Base-by-base conservation (phyloP, 1,140 invertebrate genomes). In the Diuraphis noxia region DNA sequence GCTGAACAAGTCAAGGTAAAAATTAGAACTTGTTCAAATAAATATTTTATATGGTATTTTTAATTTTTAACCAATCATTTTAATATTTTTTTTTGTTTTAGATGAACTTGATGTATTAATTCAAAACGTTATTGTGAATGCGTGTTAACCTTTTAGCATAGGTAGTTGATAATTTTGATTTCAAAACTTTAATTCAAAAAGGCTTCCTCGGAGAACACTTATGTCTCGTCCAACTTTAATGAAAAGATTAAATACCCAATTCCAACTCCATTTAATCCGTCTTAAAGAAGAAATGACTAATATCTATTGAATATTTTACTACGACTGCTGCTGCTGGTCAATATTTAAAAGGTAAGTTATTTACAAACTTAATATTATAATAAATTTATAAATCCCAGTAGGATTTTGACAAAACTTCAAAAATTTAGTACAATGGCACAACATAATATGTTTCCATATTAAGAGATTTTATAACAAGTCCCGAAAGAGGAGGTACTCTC, bases 131-230 rank as follows among this genome's bases (percentile, higher is more conserved):
- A 85, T 85, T 85, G 41, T 85, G 9, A 85, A 46, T 85, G 41
- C 9, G 10, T 17, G 82, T 85, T 34, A 46, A 34, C 41, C 82
- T 3, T 85, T 46, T 85, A 85, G 82, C 46, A 46, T 85, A 34
- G 41, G 46, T 19, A 34, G 41, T 85, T 19, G 82, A 85, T 46
- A 41, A 85, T 46, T n/a, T 3, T 19, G 82, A 85, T 85, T 85
- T 85, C 21, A 85, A 85, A 85, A 85, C 82, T 85, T 6, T 85
- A 85, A 85, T 85, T 46, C 41, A 85, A 85, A 85, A 85, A 85
- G 40, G 41, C 46, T 85, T 46, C 82, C 40, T 85, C 13, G 41
- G 23, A 85, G 82, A 85, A 46, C 25, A 85, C 30, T 85, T 3
- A 85, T 85, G 6, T 49, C 43, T 85, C 41, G 25, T 49, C 17